phyloP scores from a whole-genome alignment of 2,797 vertebrate species.

The Paratrypauchen microcephalus region DNA sequence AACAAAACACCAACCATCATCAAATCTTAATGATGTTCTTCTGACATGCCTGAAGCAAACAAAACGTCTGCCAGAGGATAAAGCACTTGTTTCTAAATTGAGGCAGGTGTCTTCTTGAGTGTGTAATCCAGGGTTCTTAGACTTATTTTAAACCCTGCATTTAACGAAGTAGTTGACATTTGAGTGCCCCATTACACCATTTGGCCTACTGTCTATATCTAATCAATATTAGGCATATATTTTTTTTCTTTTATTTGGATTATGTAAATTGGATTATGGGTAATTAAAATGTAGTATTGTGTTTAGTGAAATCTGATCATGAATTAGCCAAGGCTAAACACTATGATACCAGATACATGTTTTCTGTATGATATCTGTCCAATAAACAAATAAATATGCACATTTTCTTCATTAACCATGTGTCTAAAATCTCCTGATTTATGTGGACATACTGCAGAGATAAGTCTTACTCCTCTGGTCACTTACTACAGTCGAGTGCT shows the following conservation, averaged over 20 bases:
- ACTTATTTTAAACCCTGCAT: conserved; percentile 12
- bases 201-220: not conserved
- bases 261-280: too few relatives aligned
- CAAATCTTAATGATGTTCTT: too few relatives aligned
- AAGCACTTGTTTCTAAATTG: not conserved
- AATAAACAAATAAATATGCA: too few relatives aligned
- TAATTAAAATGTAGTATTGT: too few relatives aligned
- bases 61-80: not conserved
- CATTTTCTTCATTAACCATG: not conserved
- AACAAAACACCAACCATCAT: too few relatives aligned
- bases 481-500: conserved; percentile 20
- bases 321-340: too few relatives aligned
- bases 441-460: conserved; percentile 25
- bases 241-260: too few relatives aligned
- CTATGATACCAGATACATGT: too few relatives aligned
- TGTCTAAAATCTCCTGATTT: not conserved
- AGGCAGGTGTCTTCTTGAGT: conserved; percentile 38
- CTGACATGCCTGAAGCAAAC: too few relatives aligned
- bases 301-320: too few relatives aligned
- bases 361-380: too few relatives aligned
- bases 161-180: not conserved
- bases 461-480: conserved; percentile 19
- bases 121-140: conserved; percentile 28
- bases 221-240: too few relatives aligned
- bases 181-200: not conserved